Conservation (phyloP, 2,888 invertebrate species). For the Dusona sp. region DNA sequence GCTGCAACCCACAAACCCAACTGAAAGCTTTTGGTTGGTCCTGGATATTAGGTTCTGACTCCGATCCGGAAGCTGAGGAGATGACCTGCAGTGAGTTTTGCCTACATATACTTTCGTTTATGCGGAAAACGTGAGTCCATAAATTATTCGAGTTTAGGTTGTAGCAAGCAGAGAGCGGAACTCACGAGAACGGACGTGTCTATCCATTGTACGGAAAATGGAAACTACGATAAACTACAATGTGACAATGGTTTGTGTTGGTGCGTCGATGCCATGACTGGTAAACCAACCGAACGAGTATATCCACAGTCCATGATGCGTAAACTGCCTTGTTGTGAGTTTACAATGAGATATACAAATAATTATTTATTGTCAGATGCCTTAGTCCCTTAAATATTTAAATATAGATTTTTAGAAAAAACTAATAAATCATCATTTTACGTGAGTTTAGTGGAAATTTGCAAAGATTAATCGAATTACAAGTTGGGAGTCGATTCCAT, state of each 20-base stretch:
- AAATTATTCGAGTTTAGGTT: conserved; percentile 82
- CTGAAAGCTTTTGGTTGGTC: conserved; percentile 89
- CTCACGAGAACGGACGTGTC: conserved; percentile 86
- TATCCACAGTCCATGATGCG: conserved; percentile 87
- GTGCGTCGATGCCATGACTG: conserved; percentile 88
- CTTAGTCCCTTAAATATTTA: background rate
- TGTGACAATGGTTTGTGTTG: conserved; percentile 89
- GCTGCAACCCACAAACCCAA: conserved; percentile 86
- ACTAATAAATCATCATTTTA: background rate
- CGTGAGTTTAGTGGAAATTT: background rate
- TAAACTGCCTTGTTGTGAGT: conserved; percentile 88
- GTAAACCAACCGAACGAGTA: conserved; percentile 85
- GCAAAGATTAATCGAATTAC: background rate
- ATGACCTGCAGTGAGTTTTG: conserved; percentile 88
- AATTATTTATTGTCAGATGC: background rate
- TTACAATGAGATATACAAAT: background rate
- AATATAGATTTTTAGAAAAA: background rate
- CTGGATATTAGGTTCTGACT: conserved; percentile 86
- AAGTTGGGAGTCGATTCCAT: too few relatives aligned
- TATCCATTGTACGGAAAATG: conserved; percentile 88
- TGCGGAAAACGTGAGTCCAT: background rate
- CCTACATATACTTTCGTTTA: background rate
- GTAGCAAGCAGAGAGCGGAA: conserved; percentile 87
- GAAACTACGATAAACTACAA: conserved; percentile 89
- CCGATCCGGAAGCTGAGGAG: conserved; percentile 77